A percentile compares a stretch with the other conserved stretches of the same genome.
Evolutionary conservation across 2,113 vertebrate genomes (phyloP).

Genomic region (Electrona antarctica): DNA sequence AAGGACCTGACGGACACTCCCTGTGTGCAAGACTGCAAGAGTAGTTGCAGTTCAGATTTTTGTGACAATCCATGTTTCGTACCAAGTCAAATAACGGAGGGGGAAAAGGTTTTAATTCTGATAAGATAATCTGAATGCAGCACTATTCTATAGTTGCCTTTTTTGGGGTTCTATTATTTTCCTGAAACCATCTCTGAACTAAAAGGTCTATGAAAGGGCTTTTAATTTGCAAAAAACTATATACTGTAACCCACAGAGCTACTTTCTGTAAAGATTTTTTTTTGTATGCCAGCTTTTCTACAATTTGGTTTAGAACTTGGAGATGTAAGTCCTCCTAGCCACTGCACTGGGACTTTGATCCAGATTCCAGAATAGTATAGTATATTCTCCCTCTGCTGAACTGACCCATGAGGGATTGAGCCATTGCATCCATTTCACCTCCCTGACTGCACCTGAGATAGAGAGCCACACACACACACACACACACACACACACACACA

Average conservation of each 20-base stretch:
- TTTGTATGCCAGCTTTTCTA: slow-evolving; percentile 53
- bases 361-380: slow-evolving; percentile 44
- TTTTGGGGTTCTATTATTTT: slow-evolving; percentile 42
- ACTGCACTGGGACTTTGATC: slow-evolving; percentile 24
- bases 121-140: slow-evolving; percentile 53
- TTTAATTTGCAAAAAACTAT: slow-evolving; percentile 60
- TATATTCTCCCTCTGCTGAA: slow-evolving; percentile 4
- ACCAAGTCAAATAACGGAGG: slow-evolving; percentile 46
- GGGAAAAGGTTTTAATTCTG: slow-evolving; percentile 42
- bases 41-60: slow-evolving; percentile 66
- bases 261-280: slow-evolving; percentile 63
- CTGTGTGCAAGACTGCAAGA: slow-evolving; percentile 61
- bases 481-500: too few species aligned
- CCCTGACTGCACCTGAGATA: slow-evolving; percentile 24
- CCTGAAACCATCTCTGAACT: slow-evolving; percentile 47
- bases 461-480: neutral
- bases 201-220: slow-evolving; percentile 74
- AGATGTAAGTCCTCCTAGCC: slow-evolving; percentile 41
- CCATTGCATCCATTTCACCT: slow-evolving; percentile 42
- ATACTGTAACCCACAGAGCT: slow-evolving; percentile 5
- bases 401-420: neutral
- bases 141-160: slow-evolving; percentile 73
- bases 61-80: slow-evolving; percentile 79
- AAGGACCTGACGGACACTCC: slow-evolving; percentile 42
- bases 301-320: slow-evolving; percentile 40